phyloP scores from a whole-genome alignment of 2,797 vertebrate genomes.

The Sebastiscus tertius region DNA sequence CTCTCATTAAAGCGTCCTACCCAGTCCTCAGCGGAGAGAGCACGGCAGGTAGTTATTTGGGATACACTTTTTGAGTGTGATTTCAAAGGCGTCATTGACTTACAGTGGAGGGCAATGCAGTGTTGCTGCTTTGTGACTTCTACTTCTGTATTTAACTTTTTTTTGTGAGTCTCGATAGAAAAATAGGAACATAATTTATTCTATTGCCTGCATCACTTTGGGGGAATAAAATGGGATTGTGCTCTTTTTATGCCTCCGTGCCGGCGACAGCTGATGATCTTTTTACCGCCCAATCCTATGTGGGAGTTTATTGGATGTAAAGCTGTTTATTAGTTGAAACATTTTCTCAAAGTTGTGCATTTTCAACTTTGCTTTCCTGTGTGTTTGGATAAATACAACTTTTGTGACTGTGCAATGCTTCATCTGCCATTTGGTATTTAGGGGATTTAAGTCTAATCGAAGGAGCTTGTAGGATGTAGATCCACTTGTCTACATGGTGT shows the following conservation, averaged over 20 bases:
- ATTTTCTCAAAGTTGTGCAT: too few species aligned
- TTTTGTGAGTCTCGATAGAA: neutral
- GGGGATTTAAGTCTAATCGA: neutral
- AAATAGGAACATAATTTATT: neutral
- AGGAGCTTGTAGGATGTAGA: neutral
- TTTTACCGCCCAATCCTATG: neutral
- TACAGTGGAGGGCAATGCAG: neutral
- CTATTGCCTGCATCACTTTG: neutral
- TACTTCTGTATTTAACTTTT: neutral
- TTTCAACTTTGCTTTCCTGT: too few species aligned
- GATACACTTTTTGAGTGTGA: conserved; percentile 48
- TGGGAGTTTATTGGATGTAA: neutral
- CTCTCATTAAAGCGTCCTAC: conserved; percentile 52
- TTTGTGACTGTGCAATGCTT: neutral
- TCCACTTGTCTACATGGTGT: neutral
- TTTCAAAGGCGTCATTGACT: conserved; percentile 1
- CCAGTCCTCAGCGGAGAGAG: conserved; percentile 28
- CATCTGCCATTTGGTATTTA: neutral
- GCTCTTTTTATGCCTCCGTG: neutral
- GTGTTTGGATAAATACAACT: neutral
- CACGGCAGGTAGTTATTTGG: conserved; percentile 50
- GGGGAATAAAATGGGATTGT: neutral
- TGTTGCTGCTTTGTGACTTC: neutral
- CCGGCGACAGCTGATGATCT: neutral
- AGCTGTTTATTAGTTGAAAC: neutral